Base-by-base conservation (phyloP, 2,113 vertebrate species). In the Lampris megalopsis region DNA sequence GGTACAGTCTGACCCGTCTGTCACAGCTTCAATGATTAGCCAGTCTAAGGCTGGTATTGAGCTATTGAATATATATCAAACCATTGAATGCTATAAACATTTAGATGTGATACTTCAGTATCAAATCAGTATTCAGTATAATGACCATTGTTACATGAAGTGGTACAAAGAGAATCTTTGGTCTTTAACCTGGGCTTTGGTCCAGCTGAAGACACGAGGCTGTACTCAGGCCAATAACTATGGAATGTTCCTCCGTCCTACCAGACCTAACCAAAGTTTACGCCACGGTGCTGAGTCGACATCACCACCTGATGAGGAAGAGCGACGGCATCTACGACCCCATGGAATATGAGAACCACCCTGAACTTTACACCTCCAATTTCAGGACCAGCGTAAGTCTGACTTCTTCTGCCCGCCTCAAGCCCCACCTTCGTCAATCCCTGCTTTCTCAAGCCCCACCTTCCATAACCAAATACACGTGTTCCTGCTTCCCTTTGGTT, bases 241-340 rank as follows among this genome's bases (percentile, higher is more conserved):
- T 2, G 4, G 43, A 45, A 45, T 45, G 7, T 36, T 3, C 57
- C 35, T 59, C 13, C 58, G 56, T 75, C 10, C 67, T 69, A n/a
- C 52, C 75, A 99, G 98, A 99, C 75, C 91, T 96, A 85, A 95
- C 92, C 57, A 97, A 96, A 93, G 96, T 99, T 13, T 99, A 97
- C 63, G 96, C 94, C 73, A 99, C 97, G 0, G 98, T 99, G 36
- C 89, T 99, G 91, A 99, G 98, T 90, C 96, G 97, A 66, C 98
- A 96, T 79, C 97, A 99, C 80, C 97, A 99, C 89, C 95, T 99
- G 75, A 87, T 98, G 80, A 95, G 98, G 88, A 99, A 98, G 90
- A 95, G 68, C 41, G 97, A 98, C 85, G 94, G 96, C 42, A 72
- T 93, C 0, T 99, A 98, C 58, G 97, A 99, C 86, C 96, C 97